Evolutionary conservation across 2,797 vertebrate species (phyloP).

Genomic region (Lepilemur septentrionalis): DNA sequence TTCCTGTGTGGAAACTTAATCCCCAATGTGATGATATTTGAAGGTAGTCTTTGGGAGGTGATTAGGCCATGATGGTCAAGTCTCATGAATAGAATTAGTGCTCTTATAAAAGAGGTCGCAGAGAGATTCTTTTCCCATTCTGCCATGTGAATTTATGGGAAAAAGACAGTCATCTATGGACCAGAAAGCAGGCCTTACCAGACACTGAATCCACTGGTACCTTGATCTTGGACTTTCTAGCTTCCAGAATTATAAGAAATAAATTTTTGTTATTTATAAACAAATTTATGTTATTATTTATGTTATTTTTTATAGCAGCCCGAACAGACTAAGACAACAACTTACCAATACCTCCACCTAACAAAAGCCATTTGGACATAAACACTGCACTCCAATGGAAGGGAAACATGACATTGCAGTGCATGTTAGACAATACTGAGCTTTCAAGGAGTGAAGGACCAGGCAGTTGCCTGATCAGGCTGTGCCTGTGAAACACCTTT

Average conservation of each 20-base stretch:
- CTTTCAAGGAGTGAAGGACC: neutral
- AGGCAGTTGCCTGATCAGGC: neutral
- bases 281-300: too few species aligned
- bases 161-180: neutral
- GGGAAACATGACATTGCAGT: neutral
- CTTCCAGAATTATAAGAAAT: neutral
- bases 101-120: too few species aligned
- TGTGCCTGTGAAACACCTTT: neutral
- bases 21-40: neutral
- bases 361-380: neutral
- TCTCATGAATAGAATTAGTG: neutral
- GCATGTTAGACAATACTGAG: neutral
- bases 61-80: neutral
- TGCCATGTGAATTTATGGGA: neutral
- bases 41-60: neutral
- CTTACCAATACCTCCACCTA: neutral
- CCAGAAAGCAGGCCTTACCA: neutral
- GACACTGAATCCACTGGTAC: neutral
- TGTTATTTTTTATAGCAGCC: neutral
- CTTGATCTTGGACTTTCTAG: neutral
- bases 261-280: neutral
- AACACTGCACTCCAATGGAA: neutral
- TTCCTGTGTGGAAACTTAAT: neutral
- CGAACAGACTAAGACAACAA: neutral
- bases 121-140: neutral